phyloP scores from a whole-genome alignment of 2,797 vertebrate species.

The Coregonus ussuriensis region DNA sequence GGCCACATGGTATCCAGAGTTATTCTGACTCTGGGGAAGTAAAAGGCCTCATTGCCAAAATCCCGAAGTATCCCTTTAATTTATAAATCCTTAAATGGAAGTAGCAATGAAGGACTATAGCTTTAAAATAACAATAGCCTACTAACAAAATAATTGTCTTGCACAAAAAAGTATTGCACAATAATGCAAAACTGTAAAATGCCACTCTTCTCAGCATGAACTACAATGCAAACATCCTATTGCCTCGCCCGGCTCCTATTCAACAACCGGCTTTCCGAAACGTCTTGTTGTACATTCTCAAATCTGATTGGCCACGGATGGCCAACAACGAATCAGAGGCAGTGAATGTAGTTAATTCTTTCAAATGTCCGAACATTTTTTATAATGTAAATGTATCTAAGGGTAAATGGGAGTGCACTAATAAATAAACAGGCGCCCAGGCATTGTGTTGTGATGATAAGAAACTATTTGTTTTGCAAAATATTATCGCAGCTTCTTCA shows the following conservation, averaged over 20 bases:
- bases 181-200: not conserved
- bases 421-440: not conserved
- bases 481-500: not conserved
- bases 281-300: conserved; percentile 16
- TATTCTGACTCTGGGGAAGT: too few relatives aligned
- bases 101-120: too few relatives aligned
- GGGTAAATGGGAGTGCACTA: not conserved
- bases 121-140: not conserved
- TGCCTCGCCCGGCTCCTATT: not conserved
- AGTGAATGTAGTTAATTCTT: conserved; percentile 29
- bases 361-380: not conserved
- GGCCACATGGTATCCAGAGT: too few relatives aligned
- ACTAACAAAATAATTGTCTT: not conserved
- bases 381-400: not conserved
- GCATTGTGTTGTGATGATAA: not conserved
- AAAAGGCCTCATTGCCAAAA: too few relatives aligned
- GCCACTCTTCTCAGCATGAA: conserved; percentile 28
- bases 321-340: conserved; percentile 25
- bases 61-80: too few relatives aligned
- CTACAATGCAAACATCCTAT: not conserved
- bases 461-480: not conserved
- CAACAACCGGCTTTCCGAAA: conserved; percentile 31
- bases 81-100: too few relatives aligned
- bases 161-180: not conserved
- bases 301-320: conserved; percentile 50